phyloP scores from a whole-genome alignment of 2,888 invertebrate species.

The Eremobia ochroleuca region DNA sequence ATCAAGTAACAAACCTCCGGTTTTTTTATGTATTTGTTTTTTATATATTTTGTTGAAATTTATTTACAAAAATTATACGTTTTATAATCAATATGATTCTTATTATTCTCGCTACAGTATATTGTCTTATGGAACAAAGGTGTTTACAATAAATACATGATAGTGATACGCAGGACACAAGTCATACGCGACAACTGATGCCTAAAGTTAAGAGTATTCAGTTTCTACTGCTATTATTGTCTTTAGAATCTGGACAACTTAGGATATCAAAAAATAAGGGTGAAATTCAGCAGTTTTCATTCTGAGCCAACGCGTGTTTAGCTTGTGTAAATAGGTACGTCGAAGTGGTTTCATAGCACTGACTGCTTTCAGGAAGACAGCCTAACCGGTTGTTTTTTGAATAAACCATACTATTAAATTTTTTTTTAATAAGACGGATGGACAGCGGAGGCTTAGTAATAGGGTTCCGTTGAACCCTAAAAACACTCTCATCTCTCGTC shows the following conservation, averaged over 20 bases:
- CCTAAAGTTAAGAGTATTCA: constrained; percentile 3
- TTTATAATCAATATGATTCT: too few species aligned
- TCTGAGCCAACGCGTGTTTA: neutral
- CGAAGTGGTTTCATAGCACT: neutral
- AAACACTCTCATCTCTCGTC: neutral
- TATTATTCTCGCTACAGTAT: too few species aligned
- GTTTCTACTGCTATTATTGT: neutral
- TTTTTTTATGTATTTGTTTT: too few species aligned
- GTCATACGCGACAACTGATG: neutral
- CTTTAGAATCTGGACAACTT: neutral
- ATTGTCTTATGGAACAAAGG: neutral
- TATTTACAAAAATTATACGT: too few species aligned
- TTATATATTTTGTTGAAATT: too few species aligned
- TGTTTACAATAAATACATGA: neutral
- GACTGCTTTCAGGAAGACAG: neutral
- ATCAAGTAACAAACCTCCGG: too few species aligned
- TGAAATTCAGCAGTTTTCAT: neutral
- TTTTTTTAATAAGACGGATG: too few species aligned
- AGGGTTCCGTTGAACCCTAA: neutral
- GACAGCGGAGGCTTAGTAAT: neutral
- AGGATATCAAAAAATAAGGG: neutral
- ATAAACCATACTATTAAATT: too few species aligned
- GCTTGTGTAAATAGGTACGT: neutral
- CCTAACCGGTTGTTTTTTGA: too few species aligned
- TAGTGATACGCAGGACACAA: neutral